Evolutionary conservation across 2,888 invertebrate species (phyloP).

Genomic region (Euclidia mi): DNA sequence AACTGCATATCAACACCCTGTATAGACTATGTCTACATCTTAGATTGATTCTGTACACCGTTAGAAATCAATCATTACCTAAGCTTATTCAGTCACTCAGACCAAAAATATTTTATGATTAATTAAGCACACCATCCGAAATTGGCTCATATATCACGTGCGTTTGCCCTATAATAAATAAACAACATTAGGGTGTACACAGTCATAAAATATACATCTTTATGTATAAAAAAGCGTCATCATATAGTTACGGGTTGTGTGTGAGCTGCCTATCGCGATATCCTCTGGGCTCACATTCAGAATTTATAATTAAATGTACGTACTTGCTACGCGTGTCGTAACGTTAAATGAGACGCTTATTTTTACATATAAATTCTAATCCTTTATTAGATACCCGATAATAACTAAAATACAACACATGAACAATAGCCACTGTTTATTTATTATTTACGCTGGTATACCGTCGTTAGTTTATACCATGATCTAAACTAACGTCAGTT

Average conservation of each 20-base stretch:
- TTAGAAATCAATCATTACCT: no score
- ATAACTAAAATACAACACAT: not conserved
- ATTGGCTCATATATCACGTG: constrained; percentile 3
- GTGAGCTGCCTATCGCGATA: constrained; percentile 30
- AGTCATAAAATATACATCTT: constrained; percentile 39
- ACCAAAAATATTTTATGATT: no score
- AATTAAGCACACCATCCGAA: not conserved
- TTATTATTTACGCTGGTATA: no score
- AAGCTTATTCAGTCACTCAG: no score
- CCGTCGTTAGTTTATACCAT: no score
- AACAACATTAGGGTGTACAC: constrained; percentile 5
- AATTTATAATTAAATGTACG: constrained; percentile 50
- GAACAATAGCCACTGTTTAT: no score
- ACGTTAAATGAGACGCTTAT: constrained; percentile 9
- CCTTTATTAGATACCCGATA: constrained; percentile 17
- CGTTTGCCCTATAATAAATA: not conserved
- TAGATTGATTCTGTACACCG: no score
- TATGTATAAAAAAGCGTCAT: constrained; percentile 38
- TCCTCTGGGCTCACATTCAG: constrained; percentile 43
- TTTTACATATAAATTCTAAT: no score
- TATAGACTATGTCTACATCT: no score
- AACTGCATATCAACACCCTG: no score
- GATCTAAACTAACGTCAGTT: no score
- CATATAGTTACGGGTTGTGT: constrained; percentile 23
- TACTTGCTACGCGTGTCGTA: constrained; percentile 27